Conservation (phyloP, 2,113 vertebrate genomes). For the Helogale parvula region DNA sequence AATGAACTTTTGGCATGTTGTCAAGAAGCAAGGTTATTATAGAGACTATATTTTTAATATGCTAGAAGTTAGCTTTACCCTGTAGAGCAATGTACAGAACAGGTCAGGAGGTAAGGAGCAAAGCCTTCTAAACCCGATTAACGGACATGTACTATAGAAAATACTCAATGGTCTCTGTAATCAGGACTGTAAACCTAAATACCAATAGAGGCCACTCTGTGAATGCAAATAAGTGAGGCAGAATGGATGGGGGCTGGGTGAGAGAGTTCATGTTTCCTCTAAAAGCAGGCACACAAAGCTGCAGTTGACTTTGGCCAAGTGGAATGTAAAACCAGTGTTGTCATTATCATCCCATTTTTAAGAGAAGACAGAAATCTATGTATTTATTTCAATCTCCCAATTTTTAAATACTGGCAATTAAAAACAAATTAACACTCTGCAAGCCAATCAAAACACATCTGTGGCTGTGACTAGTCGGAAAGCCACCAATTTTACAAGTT, state of each 20-base stretch:
- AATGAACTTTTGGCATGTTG: not conserved
- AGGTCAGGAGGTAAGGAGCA: not conserved
- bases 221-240: constrained; percentile 6
- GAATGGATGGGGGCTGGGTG: not conserved
- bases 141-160: not conserved
- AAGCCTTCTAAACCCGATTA: not conserved
- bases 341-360: not conserved
- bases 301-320: not conserved
- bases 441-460: constrained; percentile 43
- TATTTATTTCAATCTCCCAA: not conserved
- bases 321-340: constrained; percentile 11
- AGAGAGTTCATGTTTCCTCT: not conserved
- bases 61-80: not conserved
- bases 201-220: not conserved
- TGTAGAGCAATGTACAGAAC: not conserved
- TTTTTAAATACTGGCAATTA: constrained; percentile 15
- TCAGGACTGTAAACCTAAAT: not conserved
- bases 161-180: not conserved
- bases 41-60: not conserved
- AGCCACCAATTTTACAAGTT: not conserved
- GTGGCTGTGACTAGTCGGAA: not conserved
- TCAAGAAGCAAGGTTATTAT: not conserved
- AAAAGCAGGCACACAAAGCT: constrained; percentile 46
- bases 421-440: not conserved
- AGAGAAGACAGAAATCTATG: not conserved